Evolutionary conservation across 2,797 vertebrate species (phyloP).

Genomic region (Pangasius larnaudii): DNA sequence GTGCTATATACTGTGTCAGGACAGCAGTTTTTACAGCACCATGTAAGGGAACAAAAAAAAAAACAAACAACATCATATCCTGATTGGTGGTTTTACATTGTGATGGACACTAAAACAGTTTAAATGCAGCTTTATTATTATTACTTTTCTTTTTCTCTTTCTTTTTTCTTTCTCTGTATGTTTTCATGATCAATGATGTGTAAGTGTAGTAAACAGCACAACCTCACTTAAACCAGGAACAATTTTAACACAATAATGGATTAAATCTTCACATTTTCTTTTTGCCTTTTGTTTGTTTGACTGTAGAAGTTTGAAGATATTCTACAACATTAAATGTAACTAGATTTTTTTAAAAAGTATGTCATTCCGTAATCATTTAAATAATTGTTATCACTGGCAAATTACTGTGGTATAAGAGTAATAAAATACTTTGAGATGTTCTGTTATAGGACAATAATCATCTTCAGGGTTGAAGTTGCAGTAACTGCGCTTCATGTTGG

Average conservation of each 20-base stretch:
- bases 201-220: neutral
- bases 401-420: neutral
- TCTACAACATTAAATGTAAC: neutral
- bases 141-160: neutral
- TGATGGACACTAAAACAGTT: neutral
- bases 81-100: neutral
- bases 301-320: neutral
- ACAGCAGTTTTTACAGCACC: neutral
- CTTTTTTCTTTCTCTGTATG: no score
- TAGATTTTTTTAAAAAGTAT: neutral
- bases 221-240: neutral
- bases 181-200: conserved; percentile 1
- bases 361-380: neutral
- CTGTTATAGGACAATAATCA: neutral
- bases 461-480: neutral
- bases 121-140: neutral
- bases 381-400: neutral
- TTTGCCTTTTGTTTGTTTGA: neutral
- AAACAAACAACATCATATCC: neutral
- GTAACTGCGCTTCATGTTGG: no score
- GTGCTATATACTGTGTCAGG: neutral
- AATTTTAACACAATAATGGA: neutral
- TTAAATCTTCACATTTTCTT: neutral
- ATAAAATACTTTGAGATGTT: neutral
- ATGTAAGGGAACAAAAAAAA: neutral